These are phyloP conservation scores for Matsumyia berberina DNA, from an alignment of 2,888 invertebrate species.

Conservation along the genomic window DNA sequence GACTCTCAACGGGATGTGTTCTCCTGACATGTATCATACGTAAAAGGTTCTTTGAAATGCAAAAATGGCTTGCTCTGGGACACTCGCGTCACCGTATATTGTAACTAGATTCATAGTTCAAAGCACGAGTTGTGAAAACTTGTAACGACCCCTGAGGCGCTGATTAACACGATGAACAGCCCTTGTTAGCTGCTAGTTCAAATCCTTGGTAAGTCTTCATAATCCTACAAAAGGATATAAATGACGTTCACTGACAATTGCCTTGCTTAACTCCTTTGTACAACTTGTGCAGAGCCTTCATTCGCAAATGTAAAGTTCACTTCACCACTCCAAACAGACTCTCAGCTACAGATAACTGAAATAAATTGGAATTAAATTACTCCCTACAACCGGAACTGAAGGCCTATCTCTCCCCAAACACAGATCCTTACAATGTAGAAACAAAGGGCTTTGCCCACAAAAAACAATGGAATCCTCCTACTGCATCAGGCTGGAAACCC, in stretches of 20 bases:
- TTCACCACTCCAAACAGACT: slow-evolving; percentile 27
- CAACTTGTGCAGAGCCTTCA: background rate
- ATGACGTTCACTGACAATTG: background rate
- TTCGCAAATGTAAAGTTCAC: background rate
- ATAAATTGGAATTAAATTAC: slow-evolving; percentile 66
- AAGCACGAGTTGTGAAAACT: too few relatives aligned
- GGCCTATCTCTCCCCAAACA: slow-evolving; percentile 30
- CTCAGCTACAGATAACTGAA: slow-evolving; percentile 29
- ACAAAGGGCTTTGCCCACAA: slow-evolving; percentile 31
- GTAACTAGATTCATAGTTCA: too few relatives aligned
- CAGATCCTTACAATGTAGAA: slow-evolving; percentile 1
- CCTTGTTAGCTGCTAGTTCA: too few relatives aligned
- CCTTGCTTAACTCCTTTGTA: background rate
- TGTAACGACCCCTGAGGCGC: too few relatives aligned
- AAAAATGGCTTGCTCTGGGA: too few relatives aligned
- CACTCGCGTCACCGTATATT: too few relatives aligned
- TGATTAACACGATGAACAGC: too few relatives aligned
- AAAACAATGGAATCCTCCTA: slow-evolving; percentile 2
- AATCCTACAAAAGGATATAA: background rate
- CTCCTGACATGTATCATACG: too few relatives aligned
- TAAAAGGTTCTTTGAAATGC: too few relatives aligned
- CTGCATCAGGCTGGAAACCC: slow-evolving; percentile 15
- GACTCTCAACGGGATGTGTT: too few relatives aligned
- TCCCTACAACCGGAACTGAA: slow-evolving; percentile 28
- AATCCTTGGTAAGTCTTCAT: background rate